Conservation (phyloP, 2,797 vertebrate species). For the Syngnathus rostellatus region DNA sequence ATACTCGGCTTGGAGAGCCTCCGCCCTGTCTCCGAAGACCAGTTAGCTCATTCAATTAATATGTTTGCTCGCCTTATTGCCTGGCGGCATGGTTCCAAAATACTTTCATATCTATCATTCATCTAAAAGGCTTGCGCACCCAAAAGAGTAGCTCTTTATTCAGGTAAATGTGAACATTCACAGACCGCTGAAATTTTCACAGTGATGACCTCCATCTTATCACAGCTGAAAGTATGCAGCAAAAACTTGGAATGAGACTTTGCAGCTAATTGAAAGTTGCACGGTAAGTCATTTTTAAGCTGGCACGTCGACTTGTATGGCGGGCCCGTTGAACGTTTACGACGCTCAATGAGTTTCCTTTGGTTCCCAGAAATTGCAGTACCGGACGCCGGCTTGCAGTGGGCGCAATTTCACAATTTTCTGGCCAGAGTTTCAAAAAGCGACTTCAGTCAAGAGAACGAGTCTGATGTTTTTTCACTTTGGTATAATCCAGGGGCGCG, state of each 20-base stretch:
- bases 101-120: not conserved
- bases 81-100: not conserved
- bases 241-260: constrained; percentile 77
- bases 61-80: not conserved
- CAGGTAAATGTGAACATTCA: not conserved
- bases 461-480: constrained; percentile 40
- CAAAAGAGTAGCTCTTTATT: not conserved
- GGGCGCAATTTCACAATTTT: constrained; percentile 62
- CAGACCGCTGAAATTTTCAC: not conserved
- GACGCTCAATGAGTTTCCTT: not conserved
- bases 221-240: constrained; percentile 72
- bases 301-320: not conserved
- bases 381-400: constrained; percentile 61
- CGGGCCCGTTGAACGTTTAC: not conserved
- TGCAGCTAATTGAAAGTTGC: constrained; percentile 75
- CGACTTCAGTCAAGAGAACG: constrained; percentile 11
- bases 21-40: not conserved
- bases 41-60: not conserved
- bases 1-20: not conserved
- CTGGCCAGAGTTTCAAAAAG: constrained; percentile 28
- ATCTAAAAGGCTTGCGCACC: not conserved
- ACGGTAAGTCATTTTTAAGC: constrained; percentile 67
- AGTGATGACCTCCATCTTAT: constrained; percentile 38
- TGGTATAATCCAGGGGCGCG: constrained; percentile 33
- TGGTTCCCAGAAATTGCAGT: constrained; percentile 40